Conservation (phyloP, 2,113 vertebrate species). For the Eira barbara region DNA sequence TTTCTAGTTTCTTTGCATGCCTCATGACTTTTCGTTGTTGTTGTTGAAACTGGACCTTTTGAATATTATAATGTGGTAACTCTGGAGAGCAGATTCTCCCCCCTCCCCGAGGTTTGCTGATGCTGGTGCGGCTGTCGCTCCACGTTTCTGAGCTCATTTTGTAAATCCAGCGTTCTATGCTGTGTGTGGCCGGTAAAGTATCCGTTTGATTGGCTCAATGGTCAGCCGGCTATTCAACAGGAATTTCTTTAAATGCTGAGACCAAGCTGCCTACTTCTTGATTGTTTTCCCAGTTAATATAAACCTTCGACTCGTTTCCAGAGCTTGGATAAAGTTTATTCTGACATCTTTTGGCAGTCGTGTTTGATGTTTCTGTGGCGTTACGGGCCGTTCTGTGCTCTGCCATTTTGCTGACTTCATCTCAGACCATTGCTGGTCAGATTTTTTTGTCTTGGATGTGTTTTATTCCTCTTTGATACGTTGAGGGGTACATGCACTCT, state of each 20-base stretch:
- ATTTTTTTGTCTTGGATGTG: not conserved
- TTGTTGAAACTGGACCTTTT: not conserved
- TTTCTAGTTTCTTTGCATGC: not conserved
- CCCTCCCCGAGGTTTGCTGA: not conserved
- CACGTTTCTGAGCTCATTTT: not conserved
- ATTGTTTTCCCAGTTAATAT: not conserved
- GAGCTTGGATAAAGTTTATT: not conserved
- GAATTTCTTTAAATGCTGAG: not conserved
- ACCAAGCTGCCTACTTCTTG: not conserved
- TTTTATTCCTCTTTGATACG: not conserved
- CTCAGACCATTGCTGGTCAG: not conserved
- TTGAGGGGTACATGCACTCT: not conserved
- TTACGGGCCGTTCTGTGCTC: not conserved
- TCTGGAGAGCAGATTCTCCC: not conserved
- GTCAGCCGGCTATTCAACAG: not conserved
- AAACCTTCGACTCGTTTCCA: not conserved
- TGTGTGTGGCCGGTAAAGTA: no score
- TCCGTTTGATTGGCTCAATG: not conserved
- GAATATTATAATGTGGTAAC: not conserved
- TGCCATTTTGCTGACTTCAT: not conserved
- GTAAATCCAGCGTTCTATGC: not conserved
- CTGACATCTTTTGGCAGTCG: not conserved
- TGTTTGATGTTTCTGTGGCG: not conserved
- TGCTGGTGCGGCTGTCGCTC: not conserved
- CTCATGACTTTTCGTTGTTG: not conserved